Evolutionary conservation across 2,888 invertebrate genomes (phyloP).

Genomic region (Gastracanthus pulcherrimus): DNA sequence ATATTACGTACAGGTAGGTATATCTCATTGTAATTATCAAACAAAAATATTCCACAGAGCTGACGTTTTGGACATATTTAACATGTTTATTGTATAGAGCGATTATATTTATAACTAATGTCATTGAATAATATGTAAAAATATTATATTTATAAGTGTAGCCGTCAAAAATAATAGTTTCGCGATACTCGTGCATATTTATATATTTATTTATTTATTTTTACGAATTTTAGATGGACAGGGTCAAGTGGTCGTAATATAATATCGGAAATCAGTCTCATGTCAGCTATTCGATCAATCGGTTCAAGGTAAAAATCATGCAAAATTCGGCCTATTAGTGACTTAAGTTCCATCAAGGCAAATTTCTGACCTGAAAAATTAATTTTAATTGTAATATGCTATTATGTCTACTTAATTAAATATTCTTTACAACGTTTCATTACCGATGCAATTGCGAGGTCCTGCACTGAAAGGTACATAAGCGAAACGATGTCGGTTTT

Average conservation of each 20-base stretch:
- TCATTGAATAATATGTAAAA: too few relatives aligned
- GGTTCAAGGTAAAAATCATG: slow-evolving; percentile 60
- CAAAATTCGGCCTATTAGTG: slow-evolving; percentile 56
- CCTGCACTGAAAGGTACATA: slow-evolving; percentile 49
- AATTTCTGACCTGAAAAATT: slow-evolving; percentile 50
- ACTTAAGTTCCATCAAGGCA: slow-evolving; percentile 57
- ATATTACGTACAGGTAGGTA: too few relatives aligned
- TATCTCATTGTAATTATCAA: too few relatives aligned
- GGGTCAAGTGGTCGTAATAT: slow-evolving; percentile 47
- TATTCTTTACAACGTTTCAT: background rate
- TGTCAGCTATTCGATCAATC: too few relatives aligned
- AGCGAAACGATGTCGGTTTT: slow-evolving; percentile 26
- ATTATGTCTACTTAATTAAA: background rate
- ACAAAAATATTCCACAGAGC: too few relatives aligned
- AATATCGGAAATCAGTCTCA: slow-evolving; percentile 50
- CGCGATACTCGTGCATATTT: too few relatives aligned
- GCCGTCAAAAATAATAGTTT: too few relatives aligned
- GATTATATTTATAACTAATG: too few relatives aligned
- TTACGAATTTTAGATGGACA: slow-evolving; percentile 39
- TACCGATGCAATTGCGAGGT: slow-evolving; percentile 49
- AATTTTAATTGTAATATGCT: slow-evolving; percentile 9
- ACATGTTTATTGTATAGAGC: too few relatives aligned
- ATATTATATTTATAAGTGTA: too few relatives aligned
- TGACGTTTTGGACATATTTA: too few relatives aligned
- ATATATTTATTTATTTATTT: slow-evolving; percentile 23